phyloP scores from a whole-genome alignment of 2,888 invertebrate species.

The Morpho achilles region DNA sequence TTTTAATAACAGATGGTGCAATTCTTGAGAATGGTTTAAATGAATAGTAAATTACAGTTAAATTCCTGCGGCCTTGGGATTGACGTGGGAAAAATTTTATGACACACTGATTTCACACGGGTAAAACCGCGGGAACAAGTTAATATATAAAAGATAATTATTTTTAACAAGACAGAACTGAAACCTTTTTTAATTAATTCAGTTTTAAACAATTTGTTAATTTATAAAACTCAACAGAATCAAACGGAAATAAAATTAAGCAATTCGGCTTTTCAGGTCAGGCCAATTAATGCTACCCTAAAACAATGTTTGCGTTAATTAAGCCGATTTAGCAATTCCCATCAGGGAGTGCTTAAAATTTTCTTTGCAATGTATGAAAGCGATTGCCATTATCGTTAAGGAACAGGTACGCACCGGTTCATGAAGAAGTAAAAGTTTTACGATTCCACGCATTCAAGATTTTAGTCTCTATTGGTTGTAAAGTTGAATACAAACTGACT shows the following conservation, averaged over 20 bases:
- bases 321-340: conserved; percentile 14
- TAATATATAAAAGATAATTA: no score
- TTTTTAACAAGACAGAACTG: no score
- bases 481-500: background rate
- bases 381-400: conserved; percentile 19
- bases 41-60: no score
- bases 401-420: conserved; percentile 13
- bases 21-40: no score
- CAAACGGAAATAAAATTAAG: conserved; percentile 3
- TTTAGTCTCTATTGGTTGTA: conserved; percentile 7
- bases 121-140: no score
- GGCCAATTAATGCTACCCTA: conserved; percentile 13
- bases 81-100: no score
- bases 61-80: no score
- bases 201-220: no score
- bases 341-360: conserved; percentile 6
- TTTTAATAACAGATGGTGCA: no score
- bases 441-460: conserved; percentile 16
- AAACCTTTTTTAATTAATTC: no score
- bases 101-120: no score
- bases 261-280: conserved; percentile 3
- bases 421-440: conserved; percentile 23
- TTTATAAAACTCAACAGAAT: background rate
- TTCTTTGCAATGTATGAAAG: conserved; percentile 15
- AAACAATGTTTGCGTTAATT: conserved; percentile 21